These are phyloP conservation scores for Bagarius yarrelli DNA, from an alignment of 2,113 vertebrate genomes.

Conservation along the genomic window DNA sequence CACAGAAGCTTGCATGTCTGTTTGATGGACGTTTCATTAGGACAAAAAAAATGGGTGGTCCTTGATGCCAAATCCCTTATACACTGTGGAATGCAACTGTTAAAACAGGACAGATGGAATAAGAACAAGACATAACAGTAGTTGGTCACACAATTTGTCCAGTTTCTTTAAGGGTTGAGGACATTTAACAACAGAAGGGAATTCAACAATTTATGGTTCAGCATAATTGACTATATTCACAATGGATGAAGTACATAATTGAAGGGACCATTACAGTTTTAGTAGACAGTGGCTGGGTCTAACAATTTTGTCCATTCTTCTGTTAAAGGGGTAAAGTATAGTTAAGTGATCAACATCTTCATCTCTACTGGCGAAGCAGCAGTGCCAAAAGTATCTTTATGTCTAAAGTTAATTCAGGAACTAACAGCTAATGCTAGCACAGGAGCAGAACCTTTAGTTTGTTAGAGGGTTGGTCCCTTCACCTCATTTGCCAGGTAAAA, in stretches of 20 bases:
- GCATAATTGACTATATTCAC: constrained; percentile 8
- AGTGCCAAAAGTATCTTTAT: no score
- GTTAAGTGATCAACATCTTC: not conserved
- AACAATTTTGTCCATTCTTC: not conserved
- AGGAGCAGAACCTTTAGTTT: not conserved
- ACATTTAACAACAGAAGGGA: not conserved
- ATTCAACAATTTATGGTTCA: not conserved
- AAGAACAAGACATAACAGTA: constrained; percentile 20
- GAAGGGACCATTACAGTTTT: no score
- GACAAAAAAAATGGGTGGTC: constrained; percentile 40
- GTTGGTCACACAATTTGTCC: constrained; percentile 28
- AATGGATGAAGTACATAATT: not conserved
- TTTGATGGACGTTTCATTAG: constrained; percentile 48
- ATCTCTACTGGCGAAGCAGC: not conserved
- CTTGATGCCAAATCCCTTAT: constrained; percentile 29
- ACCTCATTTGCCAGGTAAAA: not conserved
- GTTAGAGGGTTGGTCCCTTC: not conserved
- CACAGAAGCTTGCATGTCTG: constrained; percentile 49
- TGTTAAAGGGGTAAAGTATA: no score
- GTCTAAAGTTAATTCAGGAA: no score
- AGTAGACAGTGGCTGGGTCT: not conserved
- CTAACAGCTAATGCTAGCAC: no score
- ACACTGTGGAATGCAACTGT: constrained; percentile 14
- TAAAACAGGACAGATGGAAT: constrained; percentile 12
- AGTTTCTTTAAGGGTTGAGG: not conserved